phyloP scores from a whole-genome alignment of 2,888 invertebrate genomes.

The Drosophila borealis region DNA sequence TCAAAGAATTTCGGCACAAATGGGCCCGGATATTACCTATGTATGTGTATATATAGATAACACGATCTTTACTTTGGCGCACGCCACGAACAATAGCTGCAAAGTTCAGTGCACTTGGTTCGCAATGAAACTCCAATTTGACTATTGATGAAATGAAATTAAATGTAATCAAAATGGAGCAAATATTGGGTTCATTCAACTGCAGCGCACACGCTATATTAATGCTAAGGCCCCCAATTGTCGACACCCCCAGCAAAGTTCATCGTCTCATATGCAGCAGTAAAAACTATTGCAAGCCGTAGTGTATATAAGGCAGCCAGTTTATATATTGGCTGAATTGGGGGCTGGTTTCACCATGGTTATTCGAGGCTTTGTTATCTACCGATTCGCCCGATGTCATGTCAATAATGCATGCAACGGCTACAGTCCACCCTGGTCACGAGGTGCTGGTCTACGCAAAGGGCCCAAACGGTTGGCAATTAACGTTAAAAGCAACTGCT shows the following conservation, averaged over 20 bases:
- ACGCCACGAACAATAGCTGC: constrained; percentile 1
- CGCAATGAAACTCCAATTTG: constrained; percentile 28
- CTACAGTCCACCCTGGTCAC: constrained; percentile 4
- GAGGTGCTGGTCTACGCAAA: constrained; percentile 20
- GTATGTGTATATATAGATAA: background rate
- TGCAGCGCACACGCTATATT: constrained; percentile 36
- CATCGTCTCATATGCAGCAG: constrained; percentile 45
- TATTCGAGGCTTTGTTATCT: constrained; percentile 77
- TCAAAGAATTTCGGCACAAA: constrained; percentile 3
- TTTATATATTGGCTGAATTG: constrained; percentile 7
- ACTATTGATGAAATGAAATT: constrained; percentile 50
- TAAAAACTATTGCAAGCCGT: constrained; percentile 35
- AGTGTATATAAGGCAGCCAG: constrained; percentile 10
- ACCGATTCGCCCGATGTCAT: constrained; percentile 63
- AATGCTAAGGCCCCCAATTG: constrained; percentile 39
- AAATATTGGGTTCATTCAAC: constrained; percentile 67
- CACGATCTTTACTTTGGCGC: constrained; percentile 19
- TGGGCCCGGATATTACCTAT: background rate
- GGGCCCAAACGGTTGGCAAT: constrained; percentile 41
- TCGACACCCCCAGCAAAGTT: constrained; percentile 37
- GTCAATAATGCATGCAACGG: constrained; percentile 75
- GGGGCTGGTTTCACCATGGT: constrained; percentile 71
- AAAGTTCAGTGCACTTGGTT: constrained; percentile 49
- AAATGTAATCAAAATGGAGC: constrained; percentile 31
- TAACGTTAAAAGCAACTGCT: constrained; percentile 57